Evolutionary conservation across 1,140 invertebrate genomes (phyloP).

Genomic region (Sminthurides bifidus): DNA sequence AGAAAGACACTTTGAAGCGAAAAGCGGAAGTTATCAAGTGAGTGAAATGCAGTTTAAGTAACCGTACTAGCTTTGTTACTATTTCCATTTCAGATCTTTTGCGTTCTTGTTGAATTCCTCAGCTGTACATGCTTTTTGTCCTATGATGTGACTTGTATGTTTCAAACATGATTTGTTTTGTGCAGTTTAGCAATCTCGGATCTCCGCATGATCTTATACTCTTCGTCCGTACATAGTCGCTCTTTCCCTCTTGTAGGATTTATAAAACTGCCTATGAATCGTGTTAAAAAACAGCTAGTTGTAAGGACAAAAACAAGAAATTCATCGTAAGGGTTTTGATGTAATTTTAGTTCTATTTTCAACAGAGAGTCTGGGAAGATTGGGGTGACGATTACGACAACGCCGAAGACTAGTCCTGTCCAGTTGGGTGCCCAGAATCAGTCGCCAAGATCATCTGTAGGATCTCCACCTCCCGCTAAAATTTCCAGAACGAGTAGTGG

Average conservation of each 20-base stretch:
- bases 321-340: not conserved
- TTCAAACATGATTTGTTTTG: no score
- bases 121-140: no score
- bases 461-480: conserved; percentile 26
- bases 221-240: no score
- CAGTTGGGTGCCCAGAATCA: conserved; percentile 42
- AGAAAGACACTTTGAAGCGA: conserved; percentile 37
- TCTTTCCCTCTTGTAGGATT: no score
- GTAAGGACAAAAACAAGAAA: not conserved
- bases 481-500: conserved; percentile 15
- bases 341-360: conserved; percentile 35
- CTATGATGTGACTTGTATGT: no score
- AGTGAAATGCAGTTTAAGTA: not conserved
- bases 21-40: conserved; percentile 32
- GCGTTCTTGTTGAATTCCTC: no score
- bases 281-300: no score
- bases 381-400: conserved; percentile 58
- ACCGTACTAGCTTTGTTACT: not conserved
- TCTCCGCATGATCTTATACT: no score
- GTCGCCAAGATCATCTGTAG: conserved; percentile 35
- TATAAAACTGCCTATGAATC: no score
- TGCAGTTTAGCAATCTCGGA: no score
- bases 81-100: not conserved
- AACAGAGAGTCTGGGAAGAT: conserved; percentile 75
- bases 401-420: conserved; percentile 30